phyloP scores from a whole-genome alignment of 2,888 invertebrate genomes.

The Drosophila antonietae region DNA sequence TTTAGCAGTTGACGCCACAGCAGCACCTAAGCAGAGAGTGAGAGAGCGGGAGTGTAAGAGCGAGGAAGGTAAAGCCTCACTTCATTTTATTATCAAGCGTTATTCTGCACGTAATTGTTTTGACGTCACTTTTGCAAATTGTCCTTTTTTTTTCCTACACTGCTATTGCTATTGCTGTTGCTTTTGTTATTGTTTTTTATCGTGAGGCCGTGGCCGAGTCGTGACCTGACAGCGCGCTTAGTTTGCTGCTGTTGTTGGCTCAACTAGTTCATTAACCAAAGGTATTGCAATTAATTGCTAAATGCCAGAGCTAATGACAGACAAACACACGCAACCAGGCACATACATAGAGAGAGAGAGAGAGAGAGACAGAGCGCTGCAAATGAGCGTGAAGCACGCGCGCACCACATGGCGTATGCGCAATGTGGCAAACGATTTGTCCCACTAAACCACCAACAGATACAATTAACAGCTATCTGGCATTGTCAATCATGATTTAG shows the following conservation, averaged over 20 bases:
- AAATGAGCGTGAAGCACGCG: conserved; percentile 45
- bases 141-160: conserved; percentile 51
- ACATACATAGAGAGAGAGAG: neutral
- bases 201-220: conserved; percentile 40
- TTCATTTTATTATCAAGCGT: conserved; percentile 80
- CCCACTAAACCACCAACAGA: conserved; percentile 29
- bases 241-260: conserved; percentile 14
- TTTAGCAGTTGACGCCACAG: conserved; percentile 53
- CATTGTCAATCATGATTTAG: conserved; percentile 46
- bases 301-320: conserved; percentile 42
- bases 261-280: conserved; percentile 67
- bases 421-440: conserved; percentile 52
- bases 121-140: conserved; percentile 77
- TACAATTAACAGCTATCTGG: conserved; percentile 52
- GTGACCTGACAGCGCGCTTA: conserved; percentile 31
- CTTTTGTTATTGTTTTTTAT: conserved; percentile 27
- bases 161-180: conserved; percentile 1
- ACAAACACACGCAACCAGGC: conserved; percentile 4
- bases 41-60: neutral
- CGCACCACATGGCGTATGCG: conserved; percentile 56
- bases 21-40: neutral
- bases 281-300: conserved; percentile 64
- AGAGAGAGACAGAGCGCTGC: conserved; percentile 9
- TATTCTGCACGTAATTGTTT: conserved; percentile 78
- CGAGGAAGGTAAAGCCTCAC: conserved; percentile 46